A percentile compares a stretch with the other conserved stretches of the same genome.
Conservation (phyloP, 2,888 invertebrate species). For the Dinocampus coccinellae region DNA sequence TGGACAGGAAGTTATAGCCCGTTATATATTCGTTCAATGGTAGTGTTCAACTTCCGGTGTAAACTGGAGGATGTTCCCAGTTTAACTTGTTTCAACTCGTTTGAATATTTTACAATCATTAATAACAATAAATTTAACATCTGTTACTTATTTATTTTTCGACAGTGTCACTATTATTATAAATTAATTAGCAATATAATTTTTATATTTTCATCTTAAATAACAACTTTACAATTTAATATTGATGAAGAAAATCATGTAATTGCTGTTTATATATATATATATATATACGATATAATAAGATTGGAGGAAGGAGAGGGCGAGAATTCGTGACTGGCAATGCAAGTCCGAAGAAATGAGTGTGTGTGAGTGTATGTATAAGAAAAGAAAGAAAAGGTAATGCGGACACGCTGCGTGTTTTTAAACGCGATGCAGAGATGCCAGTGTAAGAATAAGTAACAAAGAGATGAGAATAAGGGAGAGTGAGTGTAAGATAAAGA, state of each 20-base stretch:
- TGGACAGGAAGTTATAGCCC: slow-evolving; percentile 63
- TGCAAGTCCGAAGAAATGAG: slow-evolving; percentile 40
- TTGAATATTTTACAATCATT: background rate
- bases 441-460: slow-evolving; percentile 34
- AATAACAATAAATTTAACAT: background rate
- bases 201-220: no score
- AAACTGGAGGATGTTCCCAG: slow-evolving; percentile 15
- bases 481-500: slow-evolving; percentile 36
- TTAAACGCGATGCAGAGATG: slow-evolving; percentile 2
- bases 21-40: slow-evolving; percentile 49
- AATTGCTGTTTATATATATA: background rate
- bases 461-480: slow-evolving; percentile 37
- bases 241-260: background rate
- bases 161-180: background rate
- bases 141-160: background rate
- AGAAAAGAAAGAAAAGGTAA: slow-evolving; percentile 33
- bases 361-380: slow-evolving; percentile 34
- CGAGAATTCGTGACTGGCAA: slow-evolving; percentile 27
- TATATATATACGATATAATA: background rate
- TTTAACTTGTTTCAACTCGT: background rate
- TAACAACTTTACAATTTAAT: background rate
- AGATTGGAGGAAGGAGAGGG: slow-evolving; percentile 12
- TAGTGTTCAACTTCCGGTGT: slow-evolving; percentile 57
- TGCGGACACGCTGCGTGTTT: slow-evolving; percentile 15
- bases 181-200: no score